Evolutionary conservation across 2,113 vertebrate species (phyloP).

Genomic region (Chamaetylas fuelleborni): DNA sequence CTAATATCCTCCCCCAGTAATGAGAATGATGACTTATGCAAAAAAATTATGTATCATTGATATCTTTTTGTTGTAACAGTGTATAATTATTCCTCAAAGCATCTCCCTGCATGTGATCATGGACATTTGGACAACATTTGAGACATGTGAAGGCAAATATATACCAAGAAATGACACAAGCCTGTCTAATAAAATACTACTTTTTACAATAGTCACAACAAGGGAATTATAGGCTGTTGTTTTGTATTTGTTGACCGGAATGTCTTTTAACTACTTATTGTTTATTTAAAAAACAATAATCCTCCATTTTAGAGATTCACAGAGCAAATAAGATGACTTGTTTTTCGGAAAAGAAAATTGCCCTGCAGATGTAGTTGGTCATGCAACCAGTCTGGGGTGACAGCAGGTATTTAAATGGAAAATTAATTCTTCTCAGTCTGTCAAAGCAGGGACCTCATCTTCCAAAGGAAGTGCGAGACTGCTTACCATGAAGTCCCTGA

Average conservation of each 20-base stretch:
- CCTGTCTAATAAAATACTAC: neutral
- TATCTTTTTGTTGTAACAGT: neutral
- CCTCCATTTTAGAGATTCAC: constrained; percentile 3
- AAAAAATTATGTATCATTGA: neutral
- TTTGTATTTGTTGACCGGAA: neutral
- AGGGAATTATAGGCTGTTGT: neutral
- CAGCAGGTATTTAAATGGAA: constrained; percentile 47
- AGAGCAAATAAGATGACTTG: constrained; percentile 9
- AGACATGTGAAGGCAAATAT: constrained; percentile 6
- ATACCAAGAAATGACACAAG: neutral
- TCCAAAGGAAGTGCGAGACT: constrained; percentile 17
- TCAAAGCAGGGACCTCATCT: constrained; percentile 4
- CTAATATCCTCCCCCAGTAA: neutral
- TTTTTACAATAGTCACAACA: neutral
- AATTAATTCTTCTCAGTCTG: constrained; percentile 53
- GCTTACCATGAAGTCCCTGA: neutral
- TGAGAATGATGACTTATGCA: neutral
- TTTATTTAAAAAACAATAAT: neutral
- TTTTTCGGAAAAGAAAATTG: constrained; percentile 35
- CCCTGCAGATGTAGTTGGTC: constrained; percentile 6
- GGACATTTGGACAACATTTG: neutral
- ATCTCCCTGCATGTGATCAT: neutral
- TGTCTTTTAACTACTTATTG: constrained; percentile 13
- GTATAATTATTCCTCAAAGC: neutral
- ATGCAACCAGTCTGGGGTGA: constrained; percentile 15